Evolutionary conservation across 2,888 invertebrate species (phyloP).

Genomic region (Amphimallon solstitiale): DNA sequence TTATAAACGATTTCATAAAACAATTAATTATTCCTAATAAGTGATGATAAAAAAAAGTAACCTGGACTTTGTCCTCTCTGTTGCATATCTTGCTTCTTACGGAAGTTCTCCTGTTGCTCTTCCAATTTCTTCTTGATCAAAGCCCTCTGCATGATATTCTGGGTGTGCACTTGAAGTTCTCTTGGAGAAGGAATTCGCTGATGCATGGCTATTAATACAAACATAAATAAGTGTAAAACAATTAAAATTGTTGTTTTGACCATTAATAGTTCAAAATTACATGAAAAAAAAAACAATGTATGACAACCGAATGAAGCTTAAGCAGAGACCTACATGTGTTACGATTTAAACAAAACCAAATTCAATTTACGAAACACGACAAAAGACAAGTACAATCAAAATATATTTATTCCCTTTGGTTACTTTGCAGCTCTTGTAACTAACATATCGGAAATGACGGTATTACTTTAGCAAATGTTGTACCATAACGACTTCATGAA

Average conservation of each 20-base stretch:
- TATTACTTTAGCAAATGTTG: too few species aligned
- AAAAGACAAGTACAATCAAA: not conserved
- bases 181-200: constrained; percentile 84
- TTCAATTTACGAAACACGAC: not conserved
- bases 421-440: constrained; percentile 7
- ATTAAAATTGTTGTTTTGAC: too few species aligned
- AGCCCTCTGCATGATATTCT: constrained; percentile 86
- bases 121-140: constrained; percentile 89
- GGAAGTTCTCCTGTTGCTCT: constrained; percentile 86
- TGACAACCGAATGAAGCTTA: too few species aligned
- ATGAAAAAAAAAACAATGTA: not conserved
- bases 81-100: constrained; percentile 76
- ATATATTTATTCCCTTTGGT: not conserved
- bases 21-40: too few species aligned
- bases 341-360: not conserved
- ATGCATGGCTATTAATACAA: constrained; percentile 67
- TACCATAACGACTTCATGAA: too few species aligned
- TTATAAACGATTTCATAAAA: too few species aligned
- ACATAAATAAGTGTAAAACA: not conserved
- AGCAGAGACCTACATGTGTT: too few species aligned
- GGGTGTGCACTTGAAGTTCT: constrained; percentile 85
- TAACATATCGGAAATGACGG: too few species aligned
- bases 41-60: not conserved
- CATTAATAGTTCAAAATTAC: not conserved
- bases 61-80: constrained; percentile 46